phyloP scores from a whole-genome alignment of 2,888 invertebrate species.

The Catocala sponsa region DNA sequence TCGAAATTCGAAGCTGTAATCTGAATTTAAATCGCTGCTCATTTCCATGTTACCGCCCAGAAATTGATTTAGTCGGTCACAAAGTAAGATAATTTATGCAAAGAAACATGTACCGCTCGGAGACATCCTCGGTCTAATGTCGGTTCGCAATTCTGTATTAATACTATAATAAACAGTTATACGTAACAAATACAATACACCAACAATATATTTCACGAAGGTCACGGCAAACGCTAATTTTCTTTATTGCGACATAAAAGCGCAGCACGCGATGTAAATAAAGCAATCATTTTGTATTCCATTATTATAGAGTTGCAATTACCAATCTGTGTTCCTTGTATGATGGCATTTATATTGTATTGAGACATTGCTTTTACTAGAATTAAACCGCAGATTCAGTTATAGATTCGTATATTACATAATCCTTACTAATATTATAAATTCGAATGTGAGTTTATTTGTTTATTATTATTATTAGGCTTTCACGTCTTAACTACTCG shows the following conservation, averaged over 20 bases:
- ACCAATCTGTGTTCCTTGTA: conserved; percentile 17
- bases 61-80: conserved; percentile 65
- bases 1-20: conserved; percentile 38
- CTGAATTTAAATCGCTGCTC: conserved; percentile 54
- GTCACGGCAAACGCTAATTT: conserved; percentile 81
- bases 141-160: conserved; percentile 65
- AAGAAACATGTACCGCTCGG: conserved; percentile 81
- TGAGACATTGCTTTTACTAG: too few species aligned
- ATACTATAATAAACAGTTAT: conserved; percentile 69
- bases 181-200: conserved; percentile 57
- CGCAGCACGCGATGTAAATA: conserved; percentile 70
- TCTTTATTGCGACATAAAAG: conserved; percentile 70
- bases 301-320: conserved; percentile 43
- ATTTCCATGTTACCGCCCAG: conserved; percentile 53
- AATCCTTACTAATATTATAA: too few species aligned
- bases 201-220: conserved; percentile 63
- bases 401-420: too few species aligned
- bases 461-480: too few species aligned
- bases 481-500: too few species aligned
- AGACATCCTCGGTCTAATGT: conserved; percentile 74
- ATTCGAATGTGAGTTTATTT: too few species aligned
- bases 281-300: conserved; percentile 55
- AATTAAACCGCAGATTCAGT: too few species aligned
- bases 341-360: neutral
- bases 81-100: conserved; percentile 78